These are phyloP conservation scores for Pollenia labialis DNA, from an alignment of 2,888 invertebrate species.

Conservation along the genomic window DNA sequence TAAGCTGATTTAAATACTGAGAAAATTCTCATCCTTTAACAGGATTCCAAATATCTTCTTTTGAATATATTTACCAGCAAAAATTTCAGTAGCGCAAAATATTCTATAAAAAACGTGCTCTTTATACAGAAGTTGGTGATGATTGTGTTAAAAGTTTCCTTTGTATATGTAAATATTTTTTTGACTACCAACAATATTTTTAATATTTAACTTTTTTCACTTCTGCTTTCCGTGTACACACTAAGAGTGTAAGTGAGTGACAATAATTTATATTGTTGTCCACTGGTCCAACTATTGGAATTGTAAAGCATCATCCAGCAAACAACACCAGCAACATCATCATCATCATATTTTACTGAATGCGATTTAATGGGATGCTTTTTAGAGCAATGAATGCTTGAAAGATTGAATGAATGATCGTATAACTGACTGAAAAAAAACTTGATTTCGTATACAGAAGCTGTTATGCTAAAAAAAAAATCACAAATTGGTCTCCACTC, in stretches of 20 bases:
- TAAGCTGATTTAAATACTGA: too few relatives aligned
- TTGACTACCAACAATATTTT: constrained; percentile 29
- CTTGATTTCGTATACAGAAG: background rate
- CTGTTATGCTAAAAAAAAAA: constrained; percentile 39
- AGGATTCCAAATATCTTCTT: background rate
- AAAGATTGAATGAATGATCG: constrained; percentile 24
- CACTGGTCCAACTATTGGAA: constrained; percentile 29
- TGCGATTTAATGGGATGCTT: constrained; percentile 67
- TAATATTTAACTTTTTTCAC: constrained; percentile 21
- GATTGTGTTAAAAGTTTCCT: constrained; percentile 45
- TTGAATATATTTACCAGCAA: background rate
- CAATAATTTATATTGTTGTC: constrained; percentile 72
- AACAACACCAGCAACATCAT: constrained; percentile 62
- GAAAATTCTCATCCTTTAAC: background rate
- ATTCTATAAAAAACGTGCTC: background rate
- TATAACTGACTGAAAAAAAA: constrained; percentile 12
- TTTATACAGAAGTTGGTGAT: constrained; percentile 32
- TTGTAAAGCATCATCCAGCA: constrained; percentile 13
- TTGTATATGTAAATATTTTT: constrained; percentile 31
- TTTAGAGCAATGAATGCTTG: constrained; percentile 45
- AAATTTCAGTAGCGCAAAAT: background rate
- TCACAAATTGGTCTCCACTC: constrained; percentile 4
- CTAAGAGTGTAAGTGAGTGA: constrained; percentile 53
- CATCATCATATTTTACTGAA: constrained; percentile 72
- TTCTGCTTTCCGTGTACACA: constrained; percentile 14